Evolutionary conservation across 2,888 invertebrate species (phyloP), one percentile per base, ranked within the genome.

Genomic region (Drosophila parthenogenetica): DNA sequence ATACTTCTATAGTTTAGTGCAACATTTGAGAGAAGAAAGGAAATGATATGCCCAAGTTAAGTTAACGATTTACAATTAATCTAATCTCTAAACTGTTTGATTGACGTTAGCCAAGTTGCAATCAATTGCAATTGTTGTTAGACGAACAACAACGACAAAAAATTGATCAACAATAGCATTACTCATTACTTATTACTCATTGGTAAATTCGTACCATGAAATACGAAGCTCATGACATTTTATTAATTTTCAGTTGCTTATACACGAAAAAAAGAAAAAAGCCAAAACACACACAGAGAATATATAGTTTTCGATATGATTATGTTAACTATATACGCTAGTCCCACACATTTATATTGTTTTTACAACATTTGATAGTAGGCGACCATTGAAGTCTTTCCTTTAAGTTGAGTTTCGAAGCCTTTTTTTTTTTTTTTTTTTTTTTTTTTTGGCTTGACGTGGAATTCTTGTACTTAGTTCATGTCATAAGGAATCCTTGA

Each of bases 21-120:
- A 64, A 69, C 43, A 59, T 46, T 50, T 51, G 63, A 66, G 32
- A 64, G 25, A 42, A 50, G 53, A 61, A 29, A 17, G 17, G 35
- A 35, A 62, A 66, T 57, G 57, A 73, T 73, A 73, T 78, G 75
- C 69, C 78, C 75, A 88, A 77, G 85, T 69, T 89, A 89, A 69
- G 64, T 77, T 86, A 78, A 88, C 62, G 69, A 65, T 79, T 79
- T 79, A 81, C 54, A 37, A 68, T 79, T 76, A 57, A 46, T 57
- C 57, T 57, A 57, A 57, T 57, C 57, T 55, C 45, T 49, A 35
- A 22, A 51, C 50, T 43, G 57, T 64, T 77, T 70, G 65, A 54
- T 65, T 69, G 64, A 50, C 65, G 62, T 67, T 69, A 67, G 69
- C 66, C 66, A 73, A 68, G 75, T 63, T 75, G 78, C 78, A 77